Evolutionary conservation across 1,140 invertebrate genomes (phyloP).

Genomic region (Dryas iulia): DNA sequence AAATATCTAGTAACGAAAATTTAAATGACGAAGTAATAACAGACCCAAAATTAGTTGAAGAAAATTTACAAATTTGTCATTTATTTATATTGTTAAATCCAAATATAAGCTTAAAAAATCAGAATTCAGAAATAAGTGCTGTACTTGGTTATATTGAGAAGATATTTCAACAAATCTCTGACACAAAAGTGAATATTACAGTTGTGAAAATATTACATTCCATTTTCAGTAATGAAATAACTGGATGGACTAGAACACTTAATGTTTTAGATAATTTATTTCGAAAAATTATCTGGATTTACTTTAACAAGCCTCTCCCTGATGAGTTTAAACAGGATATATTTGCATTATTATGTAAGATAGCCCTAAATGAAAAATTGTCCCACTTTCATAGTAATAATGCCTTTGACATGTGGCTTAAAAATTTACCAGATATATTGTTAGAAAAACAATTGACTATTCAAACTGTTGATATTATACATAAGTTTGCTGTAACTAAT

Average conservation of each 20-base stretch:
- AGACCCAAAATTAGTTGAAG: conserved; percentile 75
- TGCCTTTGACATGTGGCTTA: conserved; percentile 69
- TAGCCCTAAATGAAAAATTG: conserved; percentile 69
- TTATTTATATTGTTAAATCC: conserved; percentile 75
- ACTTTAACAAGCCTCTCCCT: conserved; percentile 57
- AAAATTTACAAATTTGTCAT: conserved; percentile 80
- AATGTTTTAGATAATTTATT: conserved; percentile 62
- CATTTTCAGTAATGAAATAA: conserved; percentile 62
- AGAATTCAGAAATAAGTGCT: conserved; percentile 52
- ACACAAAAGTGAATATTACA: conserved; percentile 48
- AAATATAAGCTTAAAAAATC: conserved; percentile 61
- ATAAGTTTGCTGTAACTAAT: conserved; percentile 69
- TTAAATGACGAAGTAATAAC: conserved; percentile 43
- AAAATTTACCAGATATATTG: conserved; percentile 73
- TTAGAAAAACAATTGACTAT: conserved; percentile 56
- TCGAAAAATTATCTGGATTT: conserved; percentile 67
- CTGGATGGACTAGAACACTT: conserved; percentile 59
- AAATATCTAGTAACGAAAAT: conserved; percentile 35
- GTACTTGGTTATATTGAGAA: conserved; percentile 76
- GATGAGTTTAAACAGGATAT: conserved; percentile 62
- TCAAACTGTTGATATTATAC: conserved; percentile 70
- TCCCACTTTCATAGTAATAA: conserved; percentile 58
- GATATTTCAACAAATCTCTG: conserved; percentile 52
- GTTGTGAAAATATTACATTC: conserved; percentile 65
- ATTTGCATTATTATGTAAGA: conserved; percentile 72